Base-by-base conservation (phyloP, 2,113 vertebrate species). In the Mellivora capensis region DNA sequence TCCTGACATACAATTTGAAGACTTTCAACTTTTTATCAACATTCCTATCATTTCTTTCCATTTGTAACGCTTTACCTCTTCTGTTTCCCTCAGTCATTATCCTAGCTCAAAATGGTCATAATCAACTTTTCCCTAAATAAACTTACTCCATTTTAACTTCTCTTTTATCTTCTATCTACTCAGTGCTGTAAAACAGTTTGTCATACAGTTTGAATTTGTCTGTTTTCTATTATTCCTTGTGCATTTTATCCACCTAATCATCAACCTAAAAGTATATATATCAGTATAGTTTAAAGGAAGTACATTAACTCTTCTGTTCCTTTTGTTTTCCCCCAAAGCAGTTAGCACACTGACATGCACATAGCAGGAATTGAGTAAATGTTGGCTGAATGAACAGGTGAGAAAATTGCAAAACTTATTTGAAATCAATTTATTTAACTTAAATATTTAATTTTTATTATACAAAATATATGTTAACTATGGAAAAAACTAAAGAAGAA, bases 281-380 rank as follows among this genome's bases (percentile, higher is more conserved):
- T 79, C 13, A 87, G 21, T 57, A 44, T 61, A 88, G 91, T 12
- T 27, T 18, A 42, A 76, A 96, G 34, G 80, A 91, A 57, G 34
- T 69, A 44, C 54, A 44, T 72, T 62, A 80, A 88, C 20, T 87
- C 91, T 93, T 97, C 44, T 96, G 27, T 57, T 82, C 81, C 44
- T 89, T 96, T 94, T 74, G 18, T 87, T 74, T 90, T 82, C 67
- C 87, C 90, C 54, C 80, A 83, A 95, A 93, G 85, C 54, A 91
- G 49, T 72, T 80, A 71, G 54, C 6, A 69, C 25, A 90, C n/a
- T 90, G 37, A 8, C 87, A 62, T 31, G 42, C 44, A 89, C 14
- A 71, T 6, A 92, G 52, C 52, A 91, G 47, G 31, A 88, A 79
- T 0, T 94, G 25, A 96, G 79, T 87, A 77, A 93, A 93, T 79